These are phyloP conservation scores for Gobiocypris rarus DNA, from an alignment of 2,113 vertebrate species.

Conservation along the genomic window DNA sequence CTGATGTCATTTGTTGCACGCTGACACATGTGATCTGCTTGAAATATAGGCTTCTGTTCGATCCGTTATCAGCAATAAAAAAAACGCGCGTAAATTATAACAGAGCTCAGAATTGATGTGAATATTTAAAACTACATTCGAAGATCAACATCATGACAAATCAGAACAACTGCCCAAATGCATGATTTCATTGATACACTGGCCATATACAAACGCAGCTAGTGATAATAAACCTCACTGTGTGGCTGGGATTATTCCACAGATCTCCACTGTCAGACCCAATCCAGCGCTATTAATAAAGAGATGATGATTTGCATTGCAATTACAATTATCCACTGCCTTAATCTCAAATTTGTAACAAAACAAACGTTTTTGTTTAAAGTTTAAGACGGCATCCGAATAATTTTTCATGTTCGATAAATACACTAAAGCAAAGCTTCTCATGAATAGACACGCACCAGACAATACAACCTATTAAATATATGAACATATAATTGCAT, in stretches of 20 bases:
- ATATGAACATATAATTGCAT: neutral
- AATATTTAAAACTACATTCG: neutral
- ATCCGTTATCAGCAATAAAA: neutral
- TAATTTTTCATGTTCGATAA: neutral
- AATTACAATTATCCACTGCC: conserved; percentile 85
- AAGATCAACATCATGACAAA: neutral
- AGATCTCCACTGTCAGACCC: conserved; percentile 86
- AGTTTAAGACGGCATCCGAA: conserved; percentile 55
- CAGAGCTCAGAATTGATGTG: neutral
- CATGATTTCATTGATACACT: neutral
- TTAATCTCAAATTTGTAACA: conserved; percentile 92
- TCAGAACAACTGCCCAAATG: neutral
- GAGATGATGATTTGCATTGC: conserved; percentile 93
- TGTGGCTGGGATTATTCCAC: conserved; percentile 76
- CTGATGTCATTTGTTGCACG: conserved; percentile 59
- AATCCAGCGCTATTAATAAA: conserved; percentile 97
- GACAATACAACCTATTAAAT: neutral
- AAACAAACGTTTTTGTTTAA: conserved; percentile 83
- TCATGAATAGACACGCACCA: neutral
- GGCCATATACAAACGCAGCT: neutral
- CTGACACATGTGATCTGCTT: neutral
- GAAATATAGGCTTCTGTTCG: neutral
- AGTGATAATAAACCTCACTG: neutral
- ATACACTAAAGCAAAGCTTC: neutral
- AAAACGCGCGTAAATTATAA: neutral